Evolutionary conservation across 2,888 invertebrate genomes (phyloP), one percentile per base, ranked within the genome.

Genomic region (Trilocha varians): DNA sequence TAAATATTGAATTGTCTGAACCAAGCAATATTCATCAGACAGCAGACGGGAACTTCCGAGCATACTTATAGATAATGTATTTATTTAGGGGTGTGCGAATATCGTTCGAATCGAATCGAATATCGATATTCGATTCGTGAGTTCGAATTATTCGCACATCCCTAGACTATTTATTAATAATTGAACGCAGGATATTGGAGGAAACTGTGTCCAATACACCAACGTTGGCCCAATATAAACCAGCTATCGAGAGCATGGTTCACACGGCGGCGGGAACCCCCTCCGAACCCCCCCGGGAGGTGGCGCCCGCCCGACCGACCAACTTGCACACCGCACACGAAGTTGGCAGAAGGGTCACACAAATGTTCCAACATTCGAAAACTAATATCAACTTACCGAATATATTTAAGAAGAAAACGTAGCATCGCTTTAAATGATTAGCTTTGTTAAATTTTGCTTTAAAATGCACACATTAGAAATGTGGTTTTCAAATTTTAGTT

Each of bases 371-470:
- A 36, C 78, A 83, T 14, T 80, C 82, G 36, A 87, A 86, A 46
- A 70, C 68, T 1, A 84, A 84, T 39, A 86, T 85, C 62, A 82
- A 85, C 48, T 47, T 87, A 34, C 86, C 72, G 44, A 86, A 75
- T 46, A 85, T 87, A 57, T 87, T 87, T 46, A 87, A 86, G 50
- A 87, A 87, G 66, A 87, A 87, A 58, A 75, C 83, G 16, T 86
- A 83, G 49, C 47, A n/a, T 16, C 14, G 32, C 11, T 3, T 15
- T 11, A 25, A n/a, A n/a, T n/a, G n/a, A n/a, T n/a, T n/a, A n/a
- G n/a, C n/a, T n/a, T n/a, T n/a, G n/a, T n/a, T n/a, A n/a, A n/a
- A n/a, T n/a, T n/a, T n/a, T n/a, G n/a, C n/a, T n/a, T n/a, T n/a
- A n/a, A n/a, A n/a, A n/a, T n/a, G n/a, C n/a, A n/a, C n/a, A n/a